Conservation (phyloP, 37 sponge, comb jelly and placozoan species). For the Beroe forskalii region DNA sequence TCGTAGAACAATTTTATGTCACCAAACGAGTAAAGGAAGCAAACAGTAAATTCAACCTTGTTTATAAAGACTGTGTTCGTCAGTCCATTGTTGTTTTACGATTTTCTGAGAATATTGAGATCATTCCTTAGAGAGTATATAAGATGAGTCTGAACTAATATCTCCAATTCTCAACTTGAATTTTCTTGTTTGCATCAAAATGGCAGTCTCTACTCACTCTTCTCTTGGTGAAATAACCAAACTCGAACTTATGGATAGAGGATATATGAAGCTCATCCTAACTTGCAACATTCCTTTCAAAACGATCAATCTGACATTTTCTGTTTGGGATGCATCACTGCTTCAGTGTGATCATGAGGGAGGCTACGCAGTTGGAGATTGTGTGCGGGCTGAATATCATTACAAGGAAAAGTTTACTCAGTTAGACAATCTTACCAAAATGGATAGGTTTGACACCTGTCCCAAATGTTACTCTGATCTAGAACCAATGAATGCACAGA, state of each 20-base stretch:
- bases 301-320: neutral
- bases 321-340: neutral
- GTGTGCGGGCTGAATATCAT: neutral
- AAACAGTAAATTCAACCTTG: neutral
- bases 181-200: no score
- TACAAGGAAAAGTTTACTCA: neutral
- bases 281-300: neutral
- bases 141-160: no score
- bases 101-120: no score
- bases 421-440: neutral
- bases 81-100: no score
- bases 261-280: neutral
- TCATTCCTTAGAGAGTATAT: no score
- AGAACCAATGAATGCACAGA: neutral
- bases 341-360: neutral
- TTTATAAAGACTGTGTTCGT: neutral
- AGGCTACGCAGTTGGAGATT: neutral
- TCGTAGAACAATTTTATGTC: neutral
- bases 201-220: neutral
- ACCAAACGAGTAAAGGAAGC: neutral
- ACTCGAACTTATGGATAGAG: neutral
- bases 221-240: neutral
- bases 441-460: neutral
- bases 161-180: no score
- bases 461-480: neutral